Conservation (phyloP, 2,113 vertebrate species). For the Centropristis striata region DNA sequence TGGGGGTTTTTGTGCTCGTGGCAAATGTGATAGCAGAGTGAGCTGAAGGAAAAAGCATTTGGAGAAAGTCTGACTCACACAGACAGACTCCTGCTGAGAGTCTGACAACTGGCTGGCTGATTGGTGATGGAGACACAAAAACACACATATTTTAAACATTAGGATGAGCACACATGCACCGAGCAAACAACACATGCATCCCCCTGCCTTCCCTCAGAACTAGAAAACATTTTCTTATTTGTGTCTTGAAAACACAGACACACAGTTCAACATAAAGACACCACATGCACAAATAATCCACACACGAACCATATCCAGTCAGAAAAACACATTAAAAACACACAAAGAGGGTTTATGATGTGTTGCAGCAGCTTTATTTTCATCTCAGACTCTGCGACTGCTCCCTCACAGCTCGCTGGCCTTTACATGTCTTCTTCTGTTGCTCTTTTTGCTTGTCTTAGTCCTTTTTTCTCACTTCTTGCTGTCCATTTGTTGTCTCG, state of each 20-base stretch:
- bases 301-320: not conserved
- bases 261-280: not conserved
- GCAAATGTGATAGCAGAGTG: constrained; percentile 26
- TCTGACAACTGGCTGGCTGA: constrained; percentile 52
- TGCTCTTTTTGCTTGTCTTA: not conserved
- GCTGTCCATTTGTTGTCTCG: not conserved
- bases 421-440: not conserved
- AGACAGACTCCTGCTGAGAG: constrained; percentile 52
- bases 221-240: not conserved
- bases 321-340: not conserved
- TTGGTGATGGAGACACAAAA: constrained; percentile 32
- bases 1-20: not conserved
- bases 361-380: not conserved
- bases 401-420: not conserved
- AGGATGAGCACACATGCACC: not conserved
- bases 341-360: not conserved
- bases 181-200: constrained; percentile 5
- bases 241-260: not conserved
- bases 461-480: not conserved
- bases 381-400: not conserved
- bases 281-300: not conserved
- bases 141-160: constrained; percentile 21
- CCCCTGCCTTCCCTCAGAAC: not conserved
- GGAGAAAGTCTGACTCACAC: constrained; percentile 32
- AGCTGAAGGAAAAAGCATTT: constrained; percentile 5